Conservation (phyloP, 2,797 vertebrate species). For the Acanthiza pusilla region DNA sequence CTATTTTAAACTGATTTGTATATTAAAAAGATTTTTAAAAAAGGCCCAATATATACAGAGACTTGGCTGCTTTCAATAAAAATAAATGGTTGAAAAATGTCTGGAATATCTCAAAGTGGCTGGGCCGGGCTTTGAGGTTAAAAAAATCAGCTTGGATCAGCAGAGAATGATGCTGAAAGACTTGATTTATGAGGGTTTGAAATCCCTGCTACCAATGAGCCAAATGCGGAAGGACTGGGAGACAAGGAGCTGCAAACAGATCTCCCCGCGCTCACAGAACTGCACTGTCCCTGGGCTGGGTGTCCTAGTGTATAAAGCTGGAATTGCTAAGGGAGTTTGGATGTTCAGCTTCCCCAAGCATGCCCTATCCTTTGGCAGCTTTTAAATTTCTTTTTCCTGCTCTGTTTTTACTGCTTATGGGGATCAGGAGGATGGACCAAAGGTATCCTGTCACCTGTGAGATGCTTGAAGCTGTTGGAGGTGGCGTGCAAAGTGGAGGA, state of each 20-base stretch:
- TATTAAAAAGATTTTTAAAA: slow-evolving; percentile 5
- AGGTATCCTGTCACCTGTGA: not conserved
- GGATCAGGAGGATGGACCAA: not conserved
- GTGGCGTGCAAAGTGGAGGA: not conserved
- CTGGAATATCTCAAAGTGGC: slow-evolving; percentile 50
- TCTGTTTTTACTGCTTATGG: not conserved
- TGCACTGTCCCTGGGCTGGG: not conserved
- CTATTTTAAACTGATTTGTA: slow-evolving; percentile 62
- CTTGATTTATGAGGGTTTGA: slow-evolving; percentile 39
- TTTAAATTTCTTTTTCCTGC: not conserved
- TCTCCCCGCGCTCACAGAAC: not conserved
- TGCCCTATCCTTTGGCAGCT: not conserved
- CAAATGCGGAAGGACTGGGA: not conserved
- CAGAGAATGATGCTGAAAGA: slow-evolving; percentile 37
- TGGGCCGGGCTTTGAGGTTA: slow-evolving; percentile 19
- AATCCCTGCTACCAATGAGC: slow-evolving; percentile 6
- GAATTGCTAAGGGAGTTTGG: not conserved
- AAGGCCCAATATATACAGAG: slow-evolving; percentile 31
- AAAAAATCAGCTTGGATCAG: slow-evolving; percentile 53
- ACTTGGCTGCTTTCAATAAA: slow-evolving; percentile 60
- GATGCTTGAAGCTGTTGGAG: not conserved
- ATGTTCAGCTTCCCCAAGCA: not conserved
- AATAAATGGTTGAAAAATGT: slow-evolving; percentile 62
- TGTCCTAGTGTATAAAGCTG: not conserved
- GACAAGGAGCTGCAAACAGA: not conserved